Percentiles rank a stretch among this genome's conserved stretches.
These are phyloP conservation scores for Hemiscyllium ocellatum DNA, from an alignment of 2,113 vertebrate species.

Conservation along the genomic window DNA sequence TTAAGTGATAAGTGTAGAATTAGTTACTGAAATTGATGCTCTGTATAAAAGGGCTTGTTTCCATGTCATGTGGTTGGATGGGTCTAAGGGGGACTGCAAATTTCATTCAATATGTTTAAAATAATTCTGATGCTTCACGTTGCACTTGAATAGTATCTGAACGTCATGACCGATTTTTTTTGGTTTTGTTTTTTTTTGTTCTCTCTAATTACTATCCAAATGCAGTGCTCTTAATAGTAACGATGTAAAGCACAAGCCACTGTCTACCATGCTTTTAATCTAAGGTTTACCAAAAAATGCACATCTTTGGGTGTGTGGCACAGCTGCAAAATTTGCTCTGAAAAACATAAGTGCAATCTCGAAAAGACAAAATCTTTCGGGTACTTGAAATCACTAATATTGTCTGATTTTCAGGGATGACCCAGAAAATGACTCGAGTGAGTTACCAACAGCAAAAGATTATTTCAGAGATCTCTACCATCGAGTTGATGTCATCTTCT, in stretches of 20 bases:
- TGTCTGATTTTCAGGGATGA: constrained; percentile 71
- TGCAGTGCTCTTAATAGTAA: not conserved
- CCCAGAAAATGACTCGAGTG: constrained; percentile 91
- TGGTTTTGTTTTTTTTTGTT: too few relatives aligned
- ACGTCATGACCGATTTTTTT: not conserved
- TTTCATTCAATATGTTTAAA: not conserved
- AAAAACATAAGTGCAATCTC: too few relatives aligned
- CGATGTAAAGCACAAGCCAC: not conserved
- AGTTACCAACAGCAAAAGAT: constrained; percentile 92
- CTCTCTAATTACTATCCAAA: not conserved
- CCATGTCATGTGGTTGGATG: not conserved
- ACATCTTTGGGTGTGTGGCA: not conserved
- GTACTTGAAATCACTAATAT: not conserved
- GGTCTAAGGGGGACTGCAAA: not conserved
- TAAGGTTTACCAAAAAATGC: not conserved
- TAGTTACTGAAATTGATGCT: not conserved
- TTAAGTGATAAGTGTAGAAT: not conserved
- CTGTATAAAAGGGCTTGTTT: not conserved
- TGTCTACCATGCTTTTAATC: not conserved
- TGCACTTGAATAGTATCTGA: not conserved
- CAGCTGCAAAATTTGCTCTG: not conserved
- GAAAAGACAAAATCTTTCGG: not conserved
- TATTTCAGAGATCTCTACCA: constrained; percentile 97
- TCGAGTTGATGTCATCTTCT: constrained; percentile 97
- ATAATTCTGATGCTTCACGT: not conserved